Conservation (phyloP, 2,113 vertebrate species). For the Saccopteryx bilineata region DNA sequence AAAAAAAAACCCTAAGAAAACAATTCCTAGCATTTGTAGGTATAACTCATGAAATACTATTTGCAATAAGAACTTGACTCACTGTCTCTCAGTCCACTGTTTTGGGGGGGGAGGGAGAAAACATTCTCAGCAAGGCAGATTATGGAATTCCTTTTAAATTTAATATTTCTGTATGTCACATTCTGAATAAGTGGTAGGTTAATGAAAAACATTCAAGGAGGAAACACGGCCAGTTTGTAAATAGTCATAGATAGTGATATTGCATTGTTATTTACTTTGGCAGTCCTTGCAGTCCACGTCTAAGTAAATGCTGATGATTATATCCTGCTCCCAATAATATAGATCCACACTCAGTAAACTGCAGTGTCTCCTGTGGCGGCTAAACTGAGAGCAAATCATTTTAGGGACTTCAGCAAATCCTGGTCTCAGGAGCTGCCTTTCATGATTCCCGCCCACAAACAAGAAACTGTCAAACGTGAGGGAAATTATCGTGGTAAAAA, state of each 20-base stretch:
- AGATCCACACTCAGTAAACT: not conserved
- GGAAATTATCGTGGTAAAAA: not conserved
- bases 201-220: slow-evolving; percentile 10
- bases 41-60: not conserved
- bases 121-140: not conserved
- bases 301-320: not conserved
- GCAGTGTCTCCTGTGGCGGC: not conserved
- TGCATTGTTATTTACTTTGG: not conserved
- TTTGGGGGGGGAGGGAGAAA: not conserved
- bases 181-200: not conserved
- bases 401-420: not conserved
- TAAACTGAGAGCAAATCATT: not conserved
- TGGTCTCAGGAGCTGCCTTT: not conserved
- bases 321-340: not conserved
- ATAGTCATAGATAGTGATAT: not conserved
- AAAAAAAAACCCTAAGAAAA: not conserved
- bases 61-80: not conserved
- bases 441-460: not conserved
- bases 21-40: not conserved
- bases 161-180: not conserved
- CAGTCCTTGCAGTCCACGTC: not conserved
- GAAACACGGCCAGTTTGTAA: not conserved
- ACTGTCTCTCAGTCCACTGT: not conserved
- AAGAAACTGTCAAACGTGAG: not conserved
- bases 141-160: not conserved